Base-by-base conservation (phyloP, 1,140 invertebrate species). In the Helicoverpa zea region DNA sequence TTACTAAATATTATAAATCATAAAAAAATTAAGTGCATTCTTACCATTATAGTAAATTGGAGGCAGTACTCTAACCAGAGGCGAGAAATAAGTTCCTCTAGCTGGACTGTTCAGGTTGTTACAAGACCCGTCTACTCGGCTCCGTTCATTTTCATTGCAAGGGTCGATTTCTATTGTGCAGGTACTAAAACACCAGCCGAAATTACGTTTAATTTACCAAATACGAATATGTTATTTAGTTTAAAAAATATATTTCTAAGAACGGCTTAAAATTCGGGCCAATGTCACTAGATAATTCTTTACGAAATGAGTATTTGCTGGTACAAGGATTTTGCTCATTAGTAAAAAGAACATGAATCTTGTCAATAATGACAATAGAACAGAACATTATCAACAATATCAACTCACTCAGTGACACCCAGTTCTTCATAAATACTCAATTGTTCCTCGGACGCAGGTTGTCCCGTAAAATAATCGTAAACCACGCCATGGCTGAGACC, bases 41-140 rank as follows among this genome's bases (percentile, higher is more conserved):
- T 66, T 16, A 73, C 70, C 70, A 30, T 73, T 58, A 12, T 73
- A 12, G 29, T 16, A 73, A 43, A 35, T 5, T 7, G 86, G 59
- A 11, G 83, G 83, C 13, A 91, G 59, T 10, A 89, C 3, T 43
- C 87, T 83, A 35, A 79, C 74, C 5, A 75, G 56, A 0, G 89
- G 90, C 0, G 88, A 88, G 49, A 89, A 84, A 0, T 64, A 18
- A 0, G 86, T 66, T 0, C 91, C 91, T n/a, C 84, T 74, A 0
- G 72, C 85, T 1, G 89, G 88, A n/a, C 87, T 52, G 14, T 85
- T 80, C 1, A 90, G 64, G 54, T 90, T 92, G 64, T 90, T 91
- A 29, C 91, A 92, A 0, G 90, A 86, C 1, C 89, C 91, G 59
- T 92, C 91, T 2, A 89, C 43, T 0, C 91, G 83, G 11, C 91